Conservation (phyloP, 1,140 invertebrate genomes). For the Hyles euphorbiae region DNA sequence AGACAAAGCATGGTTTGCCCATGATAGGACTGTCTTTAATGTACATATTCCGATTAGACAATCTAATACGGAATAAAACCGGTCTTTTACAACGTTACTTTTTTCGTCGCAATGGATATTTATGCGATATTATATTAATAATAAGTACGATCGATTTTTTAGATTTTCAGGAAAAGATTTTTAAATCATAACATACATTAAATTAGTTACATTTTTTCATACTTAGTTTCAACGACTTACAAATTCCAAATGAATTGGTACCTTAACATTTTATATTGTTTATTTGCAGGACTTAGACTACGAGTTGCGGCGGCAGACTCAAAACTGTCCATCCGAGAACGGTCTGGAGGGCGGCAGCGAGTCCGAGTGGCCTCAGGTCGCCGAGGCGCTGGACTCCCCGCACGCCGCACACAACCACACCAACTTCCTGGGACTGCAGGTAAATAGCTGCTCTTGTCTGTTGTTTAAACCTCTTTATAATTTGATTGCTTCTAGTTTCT, state of each 20-base stretch:
- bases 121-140: too few species aligned
- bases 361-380: constrained; percentile 63
- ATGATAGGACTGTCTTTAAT: neutral
- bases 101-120: too few species aligned
- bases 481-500: too few species aligned
- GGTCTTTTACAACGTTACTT: neutral
- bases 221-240: too few species aligned
- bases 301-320: constrained; percentile 82
- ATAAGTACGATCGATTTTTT: too few species aligned
- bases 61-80: neutral
- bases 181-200: neutral
- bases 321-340: constrained; percentile 85
- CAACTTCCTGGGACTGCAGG: constrained; percentile 74
- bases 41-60: neutral
- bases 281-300: constrained; percentile 86
- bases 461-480: too few species aligned
- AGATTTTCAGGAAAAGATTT: too few species aligned
- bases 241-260: too few species aligned
- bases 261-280: neutral
- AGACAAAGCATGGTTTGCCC: constrained; percentile 15
- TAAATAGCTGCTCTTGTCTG: constrained; percentile 19
- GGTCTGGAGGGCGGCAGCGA: constrained; percentile 81
- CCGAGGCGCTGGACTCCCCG: constrained; percentile 72
- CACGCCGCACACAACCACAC: constrained; percentile 74
- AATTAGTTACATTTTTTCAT: too few species aligned